Base-by-base conservation (phyloP, 35 echinoderm and acorn worm genomes). In the Nesometra sesokonis region DNA sequence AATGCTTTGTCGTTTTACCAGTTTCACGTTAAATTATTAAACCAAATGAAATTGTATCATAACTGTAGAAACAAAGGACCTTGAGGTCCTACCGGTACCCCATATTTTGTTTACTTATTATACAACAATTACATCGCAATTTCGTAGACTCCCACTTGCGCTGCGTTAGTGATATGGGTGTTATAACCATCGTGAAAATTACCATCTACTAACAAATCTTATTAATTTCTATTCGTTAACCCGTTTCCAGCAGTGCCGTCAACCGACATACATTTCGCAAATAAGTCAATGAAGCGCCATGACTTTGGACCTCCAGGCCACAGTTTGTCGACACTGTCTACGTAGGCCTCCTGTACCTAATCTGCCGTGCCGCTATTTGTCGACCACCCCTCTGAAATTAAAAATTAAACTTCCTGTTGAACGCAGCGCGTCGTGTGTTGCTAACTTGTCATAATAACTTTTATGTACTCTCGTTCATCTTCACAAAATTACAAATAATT, bases 181-280 rank as follows among this genome's bases (percentile, higher is more conserved):
- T 67, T 67, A 67, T 67, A 13, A 67, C 8, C 52, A 67, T 27
- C 52, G 52, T 67, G 52, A 67, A 67, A 67, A 67, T 67, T 67
- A 67, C 52, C 52, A 5, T 67, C 52, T 67, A 67, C 52, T 67
- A 67, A 67, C 52, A 67, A 67, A 67, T 67, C 52, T 67, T 67
- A 67, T 67, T 67, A 67, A 67, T 67, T 67, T 67, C 52, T 67
- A 67, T 67, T 67, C 52, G 52, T 67, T 67, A 67, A 67, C 52
- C 52, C 52, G 52, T 67, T 67, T 67, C 52, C 52, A 67, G 23
- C 52, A 67, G 52, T 67, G 52, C 52, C 23, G 52, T 67, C 8
- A 67, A 67, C 52, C 52, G 52, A 27, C 52, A 67, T 67, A 67
- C 52, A 67, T 67, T 67, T 67, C 52, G 52, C 52, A 67, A 67